Evolutionary conservation across 2,888 invertebrate genomes (phyloP).

Genomic region (Choristoneura rosaceana): DNA sequence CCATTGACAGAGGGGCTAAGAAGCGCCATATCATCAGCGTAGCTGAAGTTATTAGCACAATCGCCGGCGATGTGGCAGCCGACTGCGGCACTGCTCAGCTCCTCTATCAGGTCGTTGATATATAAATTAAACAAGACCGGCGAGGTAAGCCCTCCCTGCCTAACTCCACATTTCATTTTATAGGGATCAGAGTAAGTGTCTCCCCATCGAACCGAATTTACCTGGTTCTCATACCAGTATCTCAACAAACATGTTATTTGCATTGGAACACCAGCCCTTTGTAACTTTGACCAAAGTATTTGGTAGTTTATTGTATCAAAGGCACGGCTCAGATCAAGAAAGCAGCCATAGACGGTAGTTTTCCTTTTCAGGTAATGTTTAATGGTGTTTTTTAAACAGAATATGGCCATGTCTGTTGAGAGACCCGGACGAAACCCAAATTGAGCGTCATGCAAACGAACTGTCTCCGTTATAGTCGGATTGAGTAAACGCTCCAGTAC

Average conservation of each 20-base stretch:
- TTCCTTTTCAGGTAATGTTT: background rate
- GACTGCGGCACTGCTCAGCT: background rate
- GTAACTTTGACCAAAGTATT: background rate
- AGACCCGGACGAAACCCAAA: background rate
- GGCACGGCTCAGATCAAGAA: no score
- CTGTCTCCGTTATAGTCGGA: background rate
- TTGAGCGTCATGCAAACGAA: background rate
- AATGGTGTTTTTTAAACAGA: background rate
- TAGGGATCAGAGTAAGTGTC: background rate
- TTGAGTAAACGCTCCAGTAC: background rate
- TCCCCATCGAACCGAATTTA: background rate
- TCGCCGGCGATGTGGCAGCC: background rate
- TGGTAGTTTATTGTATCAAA: background rate
- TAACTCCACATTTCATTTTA: background rate
- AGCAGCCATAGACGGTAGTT: background rate
- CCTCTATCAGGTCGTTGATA: background rate
- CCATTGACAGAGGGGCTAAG: no score
- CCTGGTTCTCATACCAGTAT: background rate
- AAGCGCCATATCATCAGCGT: no score
- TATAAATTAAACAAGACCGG: background rate
- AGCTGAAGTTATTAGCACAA: background rate
- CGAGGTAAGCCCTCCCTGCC: background rate
- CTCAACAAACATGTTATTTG: no score
- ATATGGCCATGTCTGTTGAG: background rate
- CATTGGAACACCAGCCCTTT: no score